Base-by-base conservation (phyloP, 2,888 invertebrate genomes). In the Iphiclides podalirius region DNA sequence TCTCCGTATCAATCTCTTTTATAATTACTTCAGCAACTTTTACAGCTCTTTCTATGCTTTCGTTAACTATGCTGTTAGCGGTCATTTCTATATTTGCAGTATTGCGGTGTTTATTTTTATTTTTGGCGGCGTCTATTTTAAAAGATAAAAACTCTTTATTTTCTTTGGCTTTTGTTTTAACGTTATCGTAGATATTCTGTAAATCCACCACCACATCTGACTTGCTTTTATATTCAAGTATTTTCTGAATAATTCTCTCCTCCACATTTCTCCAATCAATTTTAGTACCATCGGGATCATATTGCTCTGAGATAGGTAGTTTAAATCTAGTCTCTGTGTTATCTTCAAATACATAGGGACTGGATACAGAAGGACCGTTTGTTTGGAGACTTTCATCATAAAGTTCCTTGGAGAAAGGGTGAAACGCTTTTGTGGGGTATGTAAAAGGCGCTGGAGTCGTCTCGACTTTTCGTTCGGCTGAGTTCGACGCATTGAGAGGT, bases 341-440 rank as follows among this genome's bases (percentile, higher is more conserved):
- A 13, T 41, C 63, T 8, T 62, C 66, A 31, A 16, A 28, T 4
- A 23, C 4, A 2, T 7, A 12, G 13, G 39, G 31, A 67, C 58
- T 16, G 31, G 58, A 20, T 50, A 54, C 11, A 70, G 63, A 1
- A 64, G 64, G 31, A 83, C 80, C 4, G 67, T 37, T 33, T 26
- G 31, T 7, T 2, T 37, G 31, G 59, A 14, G 80, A 74, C 20
- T 85, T 83, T 0, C 38, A 26, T 49, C 14, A 9, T 23, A 43
- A 16, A 4, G 79, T 58, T 85, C 77, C 6, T 79, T 78, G 0
- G 86, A 80, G 50, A 81, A 86, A 0, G 85, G 79, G 31, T 81
- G 63, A 50, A 77, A 87, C 14, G 78, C 77, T 49, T 79, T 82
- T 0, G 64, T 77, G 0, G 81, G 78, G 0, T 69, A 70, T 1